These are phyloP conservation scores for Dipodomys ordii DNA, from an alignment of 2,113 vertebrate genomes.

Conservation along the genomic window DNA sequence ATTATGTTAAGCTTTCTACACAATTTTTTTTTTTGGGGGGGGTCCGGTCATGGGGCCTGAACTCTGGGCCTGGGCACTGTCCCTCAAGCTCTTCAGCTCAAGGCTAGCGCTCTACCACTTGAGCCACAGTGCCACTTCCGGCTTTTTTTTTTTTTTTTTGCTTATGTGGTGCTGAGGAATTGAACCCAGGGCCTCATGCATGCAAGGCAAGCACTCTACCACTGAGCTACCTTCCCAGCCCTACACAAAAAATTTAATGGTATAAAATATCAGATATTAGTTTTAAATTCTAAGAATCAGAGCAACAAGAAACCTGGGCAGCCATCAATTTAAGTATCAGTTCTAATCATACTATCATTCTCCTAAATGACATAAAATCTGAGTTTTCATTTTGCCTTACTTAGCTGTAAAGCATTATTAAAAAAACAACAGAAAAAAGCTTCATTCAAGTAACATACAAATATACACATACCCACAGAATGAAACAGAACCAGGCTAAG, in stretches of 20 bases:
- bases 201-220: no score
- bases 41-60: no score
- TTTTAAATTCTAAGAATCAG: conserved; percentile 33
- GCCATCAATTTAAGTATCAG: conserved; percentile 29
- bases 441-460: neutral
- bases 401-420: neutral
- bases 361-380: neutral
- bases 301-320: neutral
- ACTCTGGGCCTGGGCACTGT: no score
- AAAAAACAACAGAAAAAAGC: neutral
- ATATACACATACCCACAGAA: no score
- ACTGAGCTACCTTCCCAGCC: no score
- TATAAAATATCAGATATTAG: neutral
- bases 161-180: no score
- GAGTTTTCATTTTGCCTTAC: neutral
- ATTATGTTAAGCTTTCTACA: conserved; percentile 26
- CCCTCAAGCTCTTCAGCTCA: no score
- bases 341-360: conserved; percentile 10
- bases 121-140: no score
- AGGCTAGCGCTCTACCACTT: no score
- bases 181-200: no score
- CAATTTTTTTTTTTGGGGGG: neutral
- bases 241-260: neutral
- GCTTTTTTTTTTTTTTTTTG: no score
- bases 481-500: no score